Conservation (phyloP, 1,140 invertebrate species). For the Philotrypesis tridentata region DNA sequence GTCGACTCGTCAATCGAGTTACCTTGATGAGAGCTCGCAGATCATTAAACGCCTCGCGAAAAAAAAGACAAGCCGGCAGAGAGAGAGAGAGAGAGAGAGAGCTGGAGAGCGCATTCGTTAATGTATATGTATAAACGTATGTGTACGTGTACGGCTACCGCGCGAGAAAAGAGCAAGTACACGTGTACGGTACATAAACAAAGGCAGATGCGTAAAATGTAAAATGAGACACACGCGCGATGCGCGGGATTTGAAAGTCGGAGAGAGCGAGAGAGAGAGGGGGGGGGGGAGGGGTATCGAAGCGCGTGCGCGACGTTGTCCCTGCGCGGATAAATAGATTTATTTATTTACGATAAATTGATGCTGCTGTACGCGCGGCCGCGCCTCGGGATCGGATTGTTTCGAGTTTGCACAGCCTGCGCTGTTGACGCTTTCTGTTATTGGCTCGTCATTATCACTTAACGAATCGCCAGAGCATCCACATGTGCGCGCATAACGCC, state of each 20-base stretch:
- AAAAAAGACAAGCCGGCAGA: not conserved
- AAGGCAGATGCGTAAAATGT: not conserved
- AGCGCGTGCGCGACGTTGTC: constrained; percentile 48
- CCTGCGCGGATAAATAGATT: constrained; percentile 68
- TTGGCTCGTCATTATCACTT: constrained; percentile 71
- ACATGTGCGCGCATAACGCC: constrained; percentile 23
- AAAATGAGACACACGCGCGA: not conserved
- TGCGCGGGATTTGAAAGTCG: not conserved
- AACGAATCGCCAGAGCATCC: constrained; percentile 64
- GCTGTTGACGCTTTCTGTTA: constrained; percentile 68
- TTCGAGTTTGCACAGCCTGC: constrained; percentile 65
- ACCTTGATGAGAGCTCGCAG: constrained; percentile 45
- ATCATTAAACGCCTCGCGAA: constrained; percentile 37
- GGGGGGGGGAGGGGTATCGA: too few species aligned
- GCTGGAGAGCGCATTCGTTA: not conserved
- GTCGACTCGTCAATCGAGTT: constrained; percentile 40
- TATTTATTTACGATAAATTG: constrained; percentile 71
- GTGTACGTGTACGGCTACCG: not conserved
- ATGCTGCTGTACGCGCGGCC: constrained; percentile 61
- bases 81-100: constrained; percentile 22
- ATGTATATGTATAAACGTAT: not conserved
- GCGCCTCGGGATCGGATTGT: constrained; percentile 64
- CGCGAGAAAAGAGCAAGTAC: too few species aligned
- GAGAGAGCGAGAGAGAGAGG: not conserved
- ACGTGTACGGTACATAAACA: not conserved